Evolutionary conservation across 2,797 vertebrate species (phyloP).

Genomic region (Typhlichthys subterraneus): DNA sequence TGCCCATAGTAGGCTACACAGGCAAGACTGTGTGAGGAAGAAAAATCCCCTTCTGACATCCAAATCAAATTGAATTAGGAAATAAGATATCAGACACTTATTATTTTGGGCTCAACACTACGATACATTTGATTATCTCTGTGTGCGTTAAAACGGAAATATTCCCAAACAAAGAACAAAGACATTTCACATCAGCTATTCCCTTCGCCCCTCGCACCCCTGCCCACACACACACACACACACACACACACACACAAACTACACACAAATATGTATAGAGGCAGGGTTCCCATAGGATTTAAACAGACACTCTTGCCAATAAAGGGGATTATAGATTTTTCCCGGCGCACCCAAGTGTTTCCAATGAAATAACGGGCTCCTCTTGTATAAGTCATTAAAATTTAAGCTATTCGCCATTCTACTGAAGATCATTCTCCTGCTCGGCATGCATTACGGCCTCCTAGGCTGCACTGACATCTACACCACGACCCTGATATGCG

Average conservation of each 20-base stretch:
- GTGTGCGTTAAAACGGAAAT: slow-evolving; percentile 36
- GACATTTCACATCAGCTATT: slow-evolving; percentile 51
- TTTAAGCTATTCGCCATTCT: slow-evolving; percentile 65
- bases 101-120: slow-evolving; percentile 17
- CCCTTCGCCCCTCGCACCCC: background rate
- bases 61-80: slow-evolving; percentile 47
- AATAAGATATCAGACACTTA: slow-evolving; percentile 45
- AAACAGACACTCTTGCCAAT: slow-evolving; percentile 65
- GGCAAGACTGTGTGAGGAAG: background rate
- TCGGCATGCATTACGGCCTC: slow-evolving; percentile 58
- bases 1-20: slow-evolving; percentile 11
- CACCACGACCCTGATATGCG: slow-evolving; percentile 31
- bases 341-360: slow-evolving; percentile 70
- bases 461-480: slow-evolving; percentile 47
- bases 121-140: slow-evolving; percentile 51
- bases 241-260: slow-evolving; percentile 23
- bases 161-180: slow-evolving; percentile 60
- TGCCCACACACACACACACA: background rate
- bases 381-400: slow-evolving; percentile 76
- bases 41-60: slow-evolving; percentile 33
- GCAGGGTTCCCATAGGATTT: slow-evolving; percentile 56
- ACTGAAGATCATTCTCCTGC: slow-evolving; percentile 63
- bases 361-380: slow-evolving; percentile 73
- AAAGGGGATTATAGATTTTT: slow-evolving; percentile 79
- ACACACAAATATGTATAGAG: slow-evolving; percentile 22